Conservation (phyloP, 2,888 invertebrate genomes). For the Nematopogon swammerdamellus region DNA sequence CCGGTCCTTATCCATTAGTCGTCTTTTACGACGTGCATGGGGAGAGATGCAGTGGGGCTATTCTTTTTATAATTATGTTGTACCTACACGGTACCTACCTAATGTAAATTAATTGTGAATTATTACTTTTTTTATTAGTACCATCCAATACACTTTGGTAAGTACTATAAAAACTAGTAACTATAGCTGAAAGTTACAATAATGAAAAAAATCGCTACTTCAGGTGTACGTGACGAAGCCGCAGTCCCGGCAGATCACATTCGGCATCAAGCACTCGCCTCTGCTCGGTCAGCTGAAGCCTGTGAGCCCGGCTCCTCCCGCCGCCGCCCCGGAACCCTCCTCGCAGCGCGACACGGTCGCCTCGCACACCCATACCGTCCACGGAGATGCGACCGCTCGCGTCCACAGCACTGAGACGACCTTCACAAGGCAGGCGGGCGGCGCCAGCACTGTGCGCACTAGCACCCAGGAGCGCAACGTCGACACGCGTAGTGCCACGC, state of each 20-base stretch:
- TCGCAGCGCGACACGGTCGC: background rate
- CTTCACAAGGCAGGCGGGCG: conserved; percentile 1
- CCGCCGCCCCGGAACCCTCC: conserved; percentile 5
- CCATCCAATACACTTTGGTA: too few species aligned
- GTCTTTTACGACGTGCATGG: too few species aligned
- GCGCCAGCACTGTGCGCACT: background rate
- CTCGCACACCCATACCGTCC: background rate
- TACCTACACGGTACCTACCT: too few species aligned
- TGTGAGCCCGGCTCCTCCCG: conserved; percentile 20
- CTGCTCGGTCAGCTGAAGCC: conserved; percentile 56
- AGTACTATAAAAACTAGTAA: too few species aligned
- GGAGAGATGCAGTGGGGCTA: too few species aligned
- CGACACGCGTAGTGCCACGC: background rate
- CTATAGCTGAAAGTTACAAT: too few species aligned
- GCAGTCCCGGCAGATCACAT: conserved; percentile 53
- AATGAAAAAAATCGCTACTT: too few species aligned
- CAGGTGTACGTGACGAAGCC: conserved; percentile 37
- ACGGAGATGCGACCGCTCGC: conserved; percentile 1
- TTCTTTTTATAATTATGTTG: too few species aligned
- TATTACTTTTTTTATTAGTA: too few species aligned
- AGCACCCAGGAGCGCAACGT: background rate
- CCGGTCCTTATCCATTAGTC: too few species aligned
- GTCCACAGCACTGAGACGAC: conserved; percentile 3
- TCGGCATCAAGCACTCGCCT: conserved; percentile 86
- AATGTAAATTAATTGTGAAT: too few species aligned